These are phyloP conservation scores for Chymomyza caudatula DNA, from an alignment of 2,888 invertebrate species.

Conservation along the genomic window DNA sequence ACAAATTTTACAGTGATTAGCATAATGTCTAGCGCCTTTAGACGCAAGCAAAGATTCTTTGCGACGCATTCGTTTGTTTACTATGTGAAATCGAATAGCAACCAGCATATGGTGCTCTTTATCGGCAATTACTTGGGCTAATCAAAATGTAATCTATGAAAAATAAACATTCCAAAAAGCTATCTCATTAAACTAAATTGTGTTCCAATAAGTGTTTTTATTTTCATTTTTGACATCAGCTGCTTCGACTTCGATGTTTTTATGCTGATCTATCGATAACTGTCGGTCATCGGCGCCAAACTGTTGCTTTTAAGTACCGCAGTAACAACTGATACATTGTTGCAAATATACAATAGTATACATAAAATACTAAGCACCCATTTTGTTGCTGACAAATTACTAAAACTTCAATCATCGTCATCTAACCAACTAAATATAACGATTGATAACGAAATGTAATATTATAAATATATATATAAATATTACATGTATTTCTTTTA, in stretches of 20 bases:
- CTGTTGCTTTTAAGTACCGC: too few species aligned
- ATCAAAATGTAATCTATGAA: background rate
- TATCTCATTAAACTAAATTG: too few species aligned
- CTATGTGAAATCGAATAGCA: constrained; percentile 32
- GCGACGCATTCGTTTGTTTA: constrained; percentile 55
- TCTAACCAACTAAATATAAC: constrained; percentile 10
- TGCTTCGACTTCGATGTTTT: too few species aligned
- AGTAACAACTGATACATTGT: too few species aligned
- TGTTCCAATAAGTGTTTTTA: too few species aligned
- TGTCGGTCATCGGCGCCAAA: too few species aligned
- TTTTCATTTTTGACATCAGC: too few species aligned
- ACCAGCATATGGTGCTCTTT: constrained; percentile 38
- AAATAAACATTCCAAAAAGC: background rate
- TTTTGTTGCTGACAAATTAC: constrained; percentile 46
- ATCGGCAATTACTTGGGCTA: constrained; percentile 44
- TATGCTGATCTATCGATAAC: too few species aligned
- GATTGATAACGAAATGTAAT: background rate
- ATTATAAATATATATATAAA: background rate
- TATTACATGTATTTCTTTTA: background rate
- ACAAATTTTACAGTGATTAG: constrained; percentile 42
- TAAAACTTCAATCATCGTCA: constrained; percentile 12
- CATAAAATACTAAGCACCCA: too few species aligned
- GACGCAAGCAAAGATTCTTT: constrained; percentile 40
- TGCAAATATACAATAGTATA: too few species aligned
- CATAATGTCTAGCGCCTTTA: constrained; percentile 42